Evolutionary conservation across 2,113 vertebrate genomes (phyloP).

Genomic region (Ceyx melanurus): DNA sequence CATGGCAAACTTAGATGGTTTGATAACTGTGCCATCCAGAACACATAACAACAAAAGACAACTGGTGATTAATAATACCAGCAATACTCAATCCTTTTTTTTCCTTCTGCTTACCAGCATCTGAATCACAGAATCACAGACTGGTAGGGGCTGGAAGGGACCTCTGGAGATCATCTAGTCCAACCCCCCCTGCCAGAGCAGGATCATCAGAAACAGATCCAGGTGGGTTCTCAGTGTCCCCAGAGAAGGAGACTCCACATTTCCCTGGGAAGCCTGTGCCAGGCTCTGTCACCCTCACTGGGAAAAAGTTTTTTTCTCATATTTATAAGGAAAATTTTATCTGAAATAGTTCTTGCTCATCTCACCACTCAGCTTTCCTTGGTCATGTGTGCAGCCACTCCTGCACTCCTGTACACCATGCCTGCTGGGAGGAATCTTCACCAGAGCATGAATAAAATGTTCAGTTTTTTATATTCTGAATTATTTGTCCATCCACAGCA

Average conservation of each 20-base stretch:
- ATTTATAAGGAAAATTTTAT: no score
- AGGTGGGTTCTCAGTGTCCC: no score
- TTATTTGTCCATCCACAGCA: neutral
- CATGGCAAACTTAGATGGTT: neutral
- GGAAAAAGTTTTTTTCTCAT: no score
- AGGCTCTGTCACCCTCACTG: no score
- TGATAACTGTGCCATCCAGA: neutral
- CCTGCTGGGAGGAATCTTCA: neutral
- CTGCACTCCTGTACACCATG: neutral
- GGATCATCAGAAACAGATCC: no score
- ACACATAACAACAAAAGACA: neutral
- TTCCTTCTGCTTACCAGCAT: neutral
- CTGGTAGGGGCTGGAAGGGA: no score
- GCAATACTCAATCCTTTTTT: neutral
- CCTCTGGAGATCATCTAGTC: no score
- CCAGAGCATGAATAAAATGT: neutral
- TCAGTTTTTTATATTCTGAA: neutral
- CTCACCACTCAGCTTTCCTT: neutral
- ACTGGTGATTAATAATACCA: neutral
- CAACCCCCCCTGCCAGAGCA: no score
- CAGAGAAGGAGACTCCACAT: no score
- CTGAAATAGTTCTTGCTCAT: neutral
- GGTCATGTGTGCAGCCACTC: neutral
- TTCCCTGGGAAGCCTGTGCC: no score
- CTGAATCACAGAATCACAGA: neutral